Conservation (phyloP, 2,797 vertebrate genomes). For the Acridotheres tristis region DNA sequence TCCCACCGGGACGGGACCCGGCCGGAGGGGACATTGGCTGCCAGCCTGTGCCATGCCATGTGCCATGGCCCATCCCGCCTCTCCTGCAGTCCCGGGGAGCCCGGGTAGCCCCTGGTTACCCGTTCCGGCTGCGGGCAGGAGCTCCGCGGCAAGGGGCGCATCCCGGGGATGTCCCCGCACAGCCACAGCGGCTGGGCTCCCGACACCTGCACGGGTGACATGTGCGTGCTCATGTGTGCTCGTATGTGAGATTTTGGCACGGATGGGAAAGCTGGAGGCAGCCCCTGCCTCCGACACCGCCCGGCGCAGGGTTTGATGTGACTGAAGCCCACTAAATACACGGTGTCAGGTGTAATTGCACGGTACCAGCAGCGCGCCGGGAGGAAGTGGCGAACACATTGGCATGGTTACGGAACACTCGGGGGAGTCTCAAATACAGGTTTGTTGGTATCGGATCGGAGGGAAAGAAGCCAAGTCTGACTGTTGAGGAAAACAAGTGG, state of each 20-base stretch:
- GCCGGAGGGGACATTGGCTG: rapidly evolving
- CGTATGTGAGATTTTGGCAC: neutral
- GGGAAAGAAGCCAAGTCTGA: slow-evolving; percentile 73
- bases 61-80: rapidly evolving
- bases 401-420: slow-evolving; percentile 71
- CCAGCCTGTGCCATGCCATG: neutral
- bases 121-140: rapidly evolving
- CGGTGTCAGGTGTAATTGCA: slow-evolving; percentile 77
- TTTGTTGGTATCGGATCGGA: slow-evolving; percentile 62
- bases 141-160: rapidly evolving
- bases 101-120: rapidly evolving
- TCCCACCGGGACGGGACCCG: rapidly evolving
- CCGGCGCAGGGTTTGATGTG: slow-evolving; percentile 23
- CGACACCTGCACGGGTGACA: neutral
- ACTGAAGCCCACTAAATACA: slow-evolving; percentile 72
- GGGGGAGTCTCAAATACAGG: slow-evolving; percentile 68
- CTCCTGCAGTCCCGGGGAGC: neutral
- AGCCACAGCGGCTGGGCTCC: rapidly evolving
- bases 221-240: rapidly evolving
- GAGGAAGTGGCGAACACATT: slow-evolving; percentile 63
- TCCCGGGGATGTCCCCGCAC: rapidly evolving
- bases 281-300: neutral
- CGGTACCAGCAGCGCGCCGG: slow-evolving; percentile 69
- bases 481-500: slow-evolving; percentile 60
- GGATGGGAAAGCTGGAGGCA: neutral